Conservation (phyloP, 2,888 invertebrate genomes). For the Acrocyrtus sp. region DNA sequence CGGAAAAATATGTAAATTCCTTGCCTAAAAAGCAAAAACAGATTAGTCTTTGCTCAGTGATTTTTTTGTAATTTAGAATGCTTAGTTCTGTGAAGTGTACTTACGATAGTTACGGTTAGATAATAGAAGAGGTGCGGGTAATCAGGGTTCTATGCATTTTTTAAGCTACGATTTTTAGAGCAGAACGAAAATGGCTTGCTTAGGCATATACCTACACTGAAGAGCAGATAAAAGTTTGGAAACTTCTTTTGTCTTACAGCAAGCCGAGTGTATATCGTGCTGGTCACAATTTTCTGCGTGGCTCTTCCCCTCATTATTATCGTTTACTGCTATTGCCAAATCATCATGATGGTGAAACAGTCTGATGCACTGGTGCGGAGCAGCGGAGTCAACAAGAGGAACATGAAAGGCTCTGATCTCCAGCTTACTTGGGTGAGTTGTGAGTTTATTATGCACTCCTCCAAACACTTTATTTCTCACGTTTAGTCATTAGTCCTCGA, state of each 20-base stretch:
- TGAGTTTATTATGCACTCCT: too few relatives aligned
- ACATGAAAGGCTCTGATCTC: slow-evolving; percentile 17
- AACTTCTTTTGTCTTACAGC: slow-evolving; percentile 46
- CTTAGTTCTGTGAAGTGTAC: too few relatives aligned
- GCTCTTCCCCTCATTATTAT: slow-evolving; percentile 53
- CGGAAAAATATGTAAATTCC: too few relatives aligned
- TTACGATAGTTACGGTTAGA: too few relatives aligned
- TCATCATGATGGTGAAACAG: slow-evolving; percentile 54
- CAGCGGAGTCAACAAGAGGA: slow-evolving; percentile 31
- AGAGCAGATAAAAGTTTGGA: not conserved
- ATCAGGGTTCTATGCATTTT: too few relatives aligned
- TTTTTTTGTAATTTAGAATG: too few relatives aligned
- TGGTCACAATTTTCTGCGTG: slow-evolving; percentile 52
- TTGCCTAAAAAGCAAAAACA: too few relatives aligned
- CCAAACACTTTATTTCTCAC: too few relatives aligned
- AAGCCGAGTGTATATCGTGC: slow-evolving; percentile 51
- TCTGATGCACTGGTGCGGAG: slow-evolving; percentile 35
- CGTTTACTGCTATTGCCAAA: slow-evolving; percentile 51
- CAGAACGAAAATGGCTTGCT: not conserved
- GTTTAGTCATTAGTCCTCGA: too few relatives aligned
- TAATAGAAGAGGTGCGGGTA: too few relatives aligned
- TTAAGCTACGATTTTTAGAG: too few relatives aligned
- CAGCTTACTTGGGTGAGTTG: slow-evolving; percentile 36
- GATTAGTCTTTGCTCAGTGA: too few relatives aligned
- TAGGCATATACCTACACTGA: not conserved